A percentile compares a stretch with the other conserved stretches of the same genome.
Evolutionary conservation across 2,888 invertebrate genomes (phyloP).

Genomic region (Drosophila anceps): DNA sequence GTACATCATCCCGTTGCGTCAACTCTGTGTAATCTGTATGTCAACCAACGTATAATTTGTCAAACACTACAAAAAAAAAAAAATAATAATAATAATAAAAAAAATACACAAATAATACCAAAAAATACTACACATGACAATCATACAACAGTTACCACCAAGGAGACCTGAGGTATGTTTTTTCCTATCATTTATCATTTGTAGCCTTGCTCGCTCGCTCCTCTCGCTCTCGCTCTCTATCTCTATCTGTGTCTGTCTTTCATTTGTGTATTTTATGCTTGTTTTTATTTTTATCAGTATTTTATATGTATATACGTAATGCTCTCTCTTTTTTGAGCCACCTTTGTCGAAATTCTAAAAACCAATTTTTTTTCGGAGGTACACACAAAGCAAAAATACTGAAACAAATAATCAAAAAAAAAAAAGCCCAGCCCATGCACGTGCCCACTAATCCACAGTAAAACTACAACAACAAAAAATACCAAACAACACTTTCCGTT

Average conservation of each 20-base stretch:
- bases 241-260: slow-evolving; percentile 22
- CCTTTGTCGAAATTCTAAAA: slow-evolving; percentile 59
- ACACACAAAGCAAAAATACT: slow-evolving; percentile 54
- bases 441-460: slow-evolving; percentile 65
- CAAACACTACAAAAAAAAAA: slow-evolving; percentile 33
- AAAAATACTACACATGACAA: slow-evolving; percentile 38
- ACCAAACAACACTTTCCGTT: slow-evolving; percentile 50
- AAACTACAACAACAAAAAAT: slow-evolving; percentile 6
- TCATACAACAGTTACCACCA: slow-evolving; percentile 90
- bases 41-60: slow-evolving; percentile 66
- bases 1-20: slow-evolving; percentile 66
- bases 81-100: no score
- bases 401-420: slow-evolving; percentile 32
- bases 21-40: slow-evolving; percentile 39
- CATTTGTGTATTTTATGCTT: slow-evolving; percentile 61
- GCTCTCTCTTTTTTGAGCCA: slow-evolving; percentile 7
- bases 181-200: slow-evolving; percentile 55
- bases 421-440: slow-evolving; percentile 53
- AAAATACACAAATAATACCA: slow-evolving; percentile 26
- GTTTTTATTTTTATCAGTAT: slow-evolving; percentile 49
- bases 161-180: slow-evolving; percentile 95
- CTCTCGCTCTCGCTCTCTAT: slow-evolving; percentile 20
- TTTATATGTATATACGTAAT: slow-evolving; percentile 34
- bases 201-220: slow-evolving; percentile 67
- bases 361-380: slow-evolving; percentile 58